phyloP scores from a whole-genome alignment of 2,797 vertebrate species.

The Tragopan temminckii region DNA sequence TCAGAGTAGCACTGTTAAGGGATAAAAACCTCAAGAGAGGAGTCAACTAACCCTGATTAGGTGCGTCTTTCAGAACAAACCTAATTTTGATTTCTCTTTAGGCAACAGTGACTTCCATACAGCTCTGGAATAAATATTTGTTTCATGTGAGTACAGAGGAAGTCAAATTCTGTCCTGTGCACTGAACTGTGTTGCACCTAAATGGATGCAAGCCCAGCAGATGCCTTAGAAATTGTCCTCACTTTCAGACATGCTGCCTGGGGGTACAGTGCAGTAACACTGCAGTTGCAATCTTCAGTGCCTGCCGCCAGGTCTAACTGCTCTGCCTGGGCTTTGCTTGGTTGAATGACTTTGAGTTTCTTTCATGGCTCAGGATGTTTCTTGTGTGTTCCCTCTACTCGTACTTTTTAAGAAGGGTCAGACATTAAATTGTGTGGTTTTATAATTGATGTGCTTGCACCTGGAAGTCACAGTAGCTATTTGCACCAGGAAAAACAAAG shows the following conservation, averaged over 20 bases:
- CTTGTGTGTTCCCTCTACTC: slow-evolving; percentile 50
- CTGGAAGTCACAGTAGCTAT: slow-evolving; percentile 46
- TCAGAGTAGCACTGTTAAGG: not conserved
- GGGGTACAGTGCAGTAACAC: not conserved
- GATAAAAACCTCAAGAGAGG: not conserved
- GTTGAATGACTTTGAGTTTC: slow-evolving; percentile 11
- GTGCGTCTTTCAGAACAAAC: not conserved
- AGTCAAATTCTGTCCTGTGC: not conserved
- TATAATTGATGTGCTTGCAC: slow-evolving; percentile 50
- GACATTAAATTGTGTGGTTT: slow-evolving; percentile 51
- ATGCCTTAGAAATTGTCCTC: not conserved
- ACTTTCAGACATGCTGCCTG: not conserved
- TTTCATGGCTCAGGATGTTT: slow-evolving; percentile 39
- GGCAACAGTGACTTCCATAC: not conserved
- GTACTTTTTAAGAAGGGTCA: slow-evolving; percentile 53
- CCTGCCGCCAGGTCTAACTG: not conserved
- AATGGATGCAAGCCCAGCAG: not conserved
- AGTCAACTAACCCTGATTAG: not conserved
- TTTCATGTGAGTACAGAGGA: not conserved
- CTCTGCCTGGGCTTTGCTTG: not conserved
- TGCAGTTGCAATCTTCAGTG: not conserved
- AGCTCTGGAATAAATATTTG: not conserved
- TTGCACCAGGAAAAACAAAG: slow-evolving; percentile 48
- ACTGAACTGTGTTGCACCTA: not conserved
- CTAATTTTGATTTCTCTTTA: not conserved